phyloP scores from a whole-genome alignment of 2,888 invertebrate species.

The Ophion slaviceki region DNA sequence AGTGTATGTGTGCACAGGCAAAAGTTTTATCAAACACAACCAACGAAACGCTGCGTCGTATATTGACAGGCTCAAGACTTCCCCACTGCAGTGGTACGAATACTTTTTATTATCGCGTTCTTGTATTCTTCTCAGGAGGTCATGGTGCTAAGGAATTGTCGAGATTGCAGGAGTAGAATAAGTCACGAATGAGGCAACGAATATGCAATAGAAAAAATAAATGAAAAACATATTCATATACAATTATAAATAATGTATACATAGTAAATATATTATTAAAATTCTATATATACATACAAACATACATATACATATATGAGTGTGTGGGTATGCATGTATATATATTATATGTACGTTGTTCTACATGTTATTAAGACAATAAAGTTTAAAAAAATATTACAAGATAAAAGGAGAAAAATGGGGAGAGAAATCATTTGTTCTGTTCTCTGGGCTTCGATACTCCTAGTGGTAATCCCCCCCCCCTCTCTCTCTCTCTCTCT shows the following conservation, averaged over 20 bases:
- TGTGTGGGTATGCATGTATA: background rate
- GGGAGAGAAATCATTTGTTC: slow-evolving; percentile 20
- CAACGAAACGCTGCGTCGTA: slow-evolving; percentile 48
- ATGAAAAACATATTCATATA: slow-evolving; percentile 42
- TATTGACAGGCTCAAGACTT: slow-evolving; percentile 32
- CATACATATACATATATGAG: slow-evolving; percentile 13
- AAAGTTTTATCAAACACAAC: background rate
- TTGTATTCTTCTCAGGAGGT: slow-evolving; percentile 42
- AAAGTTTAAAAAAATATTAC: slow-evolving; percentile 66
- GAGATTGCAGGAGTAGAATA: slow-evolving; percentile 36
- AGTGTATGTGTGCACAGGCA: background rate
- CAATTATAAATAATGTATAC: slow-evolving; percentile 53
- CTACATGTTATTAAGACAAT: slow-evolving; percentile 76
- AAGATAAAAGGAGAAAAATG: slow-evolving; percentile 16
- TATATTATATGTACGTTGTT: slow-evolving; percentile 71
- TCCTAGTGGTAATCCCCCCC: background rate
- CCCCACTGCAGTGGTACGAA: slow-evolving; percentile 47
- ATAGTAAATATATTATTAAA: slow-evolving; percentile 55
- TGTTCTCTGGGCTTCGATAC: background rate
- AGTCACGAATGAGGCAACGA: slow-evolving; percentile 35
- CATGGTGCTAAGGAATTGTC: slow-evolving; percentile 40
- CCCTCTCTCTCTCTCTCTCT: background rate
- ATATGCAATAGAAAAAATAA: slow-evolving; percentile 33
- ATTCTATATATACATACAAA: slow-evolving; percentile 48
- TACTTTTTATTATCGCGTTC: slow-evolving; percentile 49